Evolutionary conservation across 2,113 vertebrate genomes (phyloP).

Genomic region (Rousettus leschenaultii): DNA sequence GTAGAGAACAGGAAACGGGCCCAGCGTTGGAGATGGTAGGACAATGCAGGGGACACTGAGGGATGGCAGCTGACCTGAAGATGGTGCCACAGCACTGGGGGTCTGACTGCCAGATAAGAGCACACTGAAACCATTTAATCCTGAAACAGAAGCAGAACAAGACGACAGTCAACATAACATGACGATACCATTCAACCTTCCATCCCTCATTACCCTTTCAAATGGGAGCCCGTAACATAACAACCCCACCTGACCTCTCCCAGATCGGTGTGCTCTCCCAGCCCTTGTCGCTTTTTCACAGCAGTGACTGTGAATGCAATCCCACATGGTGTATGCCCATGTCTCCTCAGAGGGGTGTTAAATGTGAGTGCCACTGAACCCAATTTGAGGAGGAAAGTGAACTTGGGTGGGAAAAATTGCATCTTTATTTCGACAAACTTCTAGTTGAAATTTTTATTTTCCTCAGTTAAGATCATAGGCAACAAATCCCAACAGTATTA

Average conservation of each 20-base stretch:
- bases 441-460: background rate
- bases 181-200: background rate
- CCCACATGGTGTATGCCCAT: background rate
- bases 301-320: fast-evolving
- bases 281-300: background rate
- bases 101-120: conserved; percentile 86
- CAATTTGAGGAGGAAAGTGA: background rate
- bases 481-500: background rate
- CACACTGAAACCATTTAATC: conserved; percentile 86
- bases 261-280: background rate
- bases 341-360: background rate
- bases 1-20: conserved; percentile 87
- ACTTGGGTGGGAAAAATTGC: background rate
- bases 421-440: background rate
- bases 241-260: no score
- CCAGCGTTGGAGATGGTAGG: conserved; percentile 85
- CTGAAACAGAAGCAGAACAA: conserved; percentile 74
- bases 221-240: background rate
- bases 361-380: background rate
- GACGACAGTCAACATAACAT: background rate
- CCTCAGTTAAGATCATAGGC: background rate
- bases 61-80: conserved; percentile 79
- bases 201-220: background rate
- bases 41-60: conserved; percentile 89
- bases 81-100: conserved; percentile 72